Evolutionary conservation across 2,113 vertebrate species (phyloP).

Genomic region (Amblyornis subalaris): DNA sequence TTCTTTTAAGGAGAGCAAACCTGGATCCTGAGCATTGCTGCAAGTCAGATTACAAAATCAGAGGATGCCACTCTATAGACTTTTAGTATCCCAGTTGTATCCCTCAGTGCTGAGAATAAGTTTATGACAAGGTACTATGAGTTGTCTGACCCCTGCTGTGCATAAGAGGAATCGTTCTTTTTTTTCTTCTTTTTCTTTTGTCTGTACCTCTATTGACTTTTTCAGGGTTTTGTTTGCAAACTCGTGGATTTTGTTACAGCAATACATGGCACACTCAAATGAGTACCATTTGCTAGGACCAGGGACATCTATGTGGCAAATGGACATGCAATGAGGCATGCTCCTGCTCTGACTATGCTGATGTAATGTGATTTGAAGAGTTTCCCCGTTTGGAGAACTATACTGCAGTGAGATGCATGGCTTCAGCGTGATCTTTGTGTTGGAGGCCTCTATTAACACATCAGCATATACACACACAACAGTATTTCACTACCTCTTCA

Average conservation of each 20-base stretch:
- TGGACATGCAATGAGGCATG: neutral
- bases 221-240: neutral
- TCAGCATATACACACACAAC: neutral
- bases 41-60: neutral
- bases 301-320: neutral
- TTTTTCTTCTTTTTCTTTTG: neutral
- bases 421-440: neutral
- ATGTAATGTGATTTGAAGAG: neutral
- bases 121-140: neutral
- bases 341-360: neutral
- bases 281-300: neutral
- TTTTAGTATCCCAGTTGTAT: neutral
- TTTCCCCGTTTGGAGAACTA: neutral
- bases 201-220: neutral
- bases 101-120: rapidly evolving
- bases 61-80: neutral
- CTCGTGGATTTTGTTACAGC: neutral
- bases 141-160: neutral
- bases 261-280: neutral
- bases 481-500: neutral
- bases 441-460: neutral
- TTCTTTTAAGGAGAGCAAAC: neutral
- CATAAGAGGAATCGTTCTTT: neutral
- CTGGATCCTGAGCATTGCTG: neutral
- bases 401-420: neutral